Base-by-base conservation (phyloP, 2,113 vertebrate species). In the Etheostoma cragini region DNA sequence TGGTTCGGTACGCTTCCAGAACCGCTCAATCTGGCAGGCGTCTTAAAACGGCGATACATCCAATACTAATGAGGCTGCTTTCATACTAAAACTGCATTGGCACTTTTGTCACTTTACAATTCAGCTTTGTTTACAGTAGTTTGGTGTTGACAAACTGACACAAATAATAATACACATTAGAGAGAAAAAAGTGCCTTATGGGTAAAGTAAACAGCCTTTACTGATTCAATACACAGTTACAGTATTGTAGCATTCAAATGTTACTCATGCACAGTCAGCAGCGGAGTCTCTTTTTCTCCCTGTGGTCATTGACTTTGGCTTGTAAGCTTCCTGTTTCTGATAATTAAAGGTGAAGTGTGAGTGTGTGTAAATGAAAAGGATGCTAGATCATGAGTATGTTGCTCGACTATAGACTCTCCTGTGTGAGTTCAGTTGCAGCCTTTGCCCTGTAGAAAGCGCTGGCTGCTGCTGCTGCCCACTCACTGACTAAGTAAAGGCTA, bases 401-500 rank as follows among this genome's bases (percentile, higher is more conserved):
- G 50, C 66, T 62, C 26, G 17, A 78, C 47, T 71, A 10, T 54
- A 85, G 74, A 72, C 88, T 81, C 80, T 74, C 74, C 56, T 87
- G 85, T 86, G 81, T 71, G 70, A 85, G 73, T 35, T 57, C 76
- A 69, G 78, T 26, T 10, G 69, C 89, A 83, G 81, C 84, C 83
- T 82, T 87, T 87, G 85, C 86, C 87, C 80, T 30, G 64, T 84
- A 88, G 81, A 83, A 92, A 87, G 71, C 79, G 57, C 86, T 81
- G 72, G 78, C 80, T 88, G 80, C 80, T 80, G 86, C 76, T 46
- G 70, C 92, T 93, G 91, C 95, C 94, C 92, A 95, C 94, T 94
- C 89, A 82, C 92, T 94, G 93, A 94, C 94, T 94, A 93, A 95
- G 93, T 94, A 95, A 96, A 95, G 93, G 95, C 94, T 93, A 93